Evolutionary conservation across 2,888 invertebrate genomes (phyloP).

Genomic region (Pherbina coryleti): DNA sequence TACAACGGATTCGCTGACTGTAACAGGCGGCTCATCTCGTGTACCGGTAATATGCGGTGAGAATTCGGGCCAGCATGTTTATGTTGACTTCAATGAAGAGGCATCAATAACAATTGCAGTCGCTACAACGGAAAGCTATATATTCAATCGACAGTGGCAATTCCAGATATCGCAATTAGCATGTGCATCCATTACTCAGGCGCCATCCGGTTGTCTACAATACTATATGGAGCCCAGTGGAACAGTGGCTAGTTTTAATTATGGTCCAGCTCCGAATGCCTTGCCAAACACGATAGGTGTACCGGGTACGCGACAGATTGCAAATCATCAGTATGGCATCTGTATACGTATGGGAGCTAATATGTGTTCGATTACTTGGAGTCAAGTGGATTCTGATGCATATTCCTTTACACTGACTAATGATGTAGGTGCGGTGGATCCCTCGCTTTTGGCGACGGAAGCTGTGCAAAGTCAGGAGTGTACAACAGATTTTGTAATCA

Average conservation of each 20-base stretch:
- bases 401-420: slow-evolving; percentile 81
- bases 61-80: slow-evolving; percentile 84
- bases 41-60: slow-evolving; percentile 84
- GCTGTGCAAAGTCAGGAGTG: slow-evolving; percentile 75
- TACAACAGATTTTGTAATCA: slow-evolving; percentile 80
- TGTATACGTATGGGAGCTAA: slow-evolving; percentile 82
- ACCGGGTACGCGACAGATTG: slow-evolving; percentile 79
- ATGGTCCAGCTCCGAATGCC: slow-evolving; percentile 75
- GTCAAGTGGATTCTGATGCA: slow-evolving; percentile 71
- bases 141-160: slow-evolving; percentile 80
- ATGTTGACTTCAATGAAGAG: slow-evolving; percentile 79
- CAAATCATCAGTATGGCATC: slow-evolving; percentile 81
- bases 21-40: slow-evolving; percentile 78
- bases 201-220: slow-evolving; percentile 84
- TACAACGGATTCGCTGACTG: slow-evolving; percentile 77
- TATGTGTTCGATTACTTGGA: slow-evolving; percentile 80
- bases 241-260: slow-evolving; percentile 82
- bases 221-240: slow-evolving; percentile 77
- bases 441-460: slow-evolving; percentile 74
- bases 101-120: slow-evolving; percentile 78
- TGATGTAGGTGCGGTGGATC: slow-evolving; percentile 77
- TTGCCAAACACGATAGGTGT: slow-evolving; percentile 71
- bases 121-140: slow-evolving; percentile 74
- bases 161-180: slow-evolving; percentile 80
- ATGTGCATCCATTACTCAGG: slow-evolving; percentile 79